Evolutionary conservation across 2,113 vertebrate species (phyloP), one percentile per base, ranked within the genome.

Genomic region (Athene cunicularia): DNA sequence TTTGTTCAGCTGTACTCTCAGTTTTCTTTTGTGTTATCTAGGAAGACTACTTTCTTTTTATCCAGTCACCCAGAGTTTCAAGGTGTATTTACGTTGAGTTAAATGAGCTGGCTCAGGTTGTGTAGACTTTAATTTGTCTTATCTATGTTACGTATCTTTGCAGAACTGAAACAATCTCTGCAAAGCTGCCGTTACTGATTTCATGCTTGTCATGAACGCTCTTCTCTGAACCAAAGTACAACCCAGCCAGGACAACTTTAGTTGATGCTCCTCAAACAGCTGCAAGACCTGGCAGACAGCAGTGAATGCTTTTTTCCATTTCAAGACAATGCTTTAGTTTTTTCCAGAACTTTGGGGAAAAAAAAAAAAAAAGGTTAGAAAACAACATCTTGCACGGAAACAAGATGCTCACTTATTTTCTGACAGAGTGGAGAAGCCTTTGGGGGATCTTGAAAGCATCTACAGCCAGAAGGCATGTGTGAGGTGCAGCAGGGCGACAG

Each of bases 381-480:
- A 52, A 60, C 70, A 93, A 33, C 63, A 73, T 81, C 60, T 88
- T 81, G 52, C 21, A 49, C n/a, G 66, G 89, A 74, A 95, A 70
- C 80, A 86, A 89, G 86, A 88, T 50, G 74, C 79, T 96, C 49
- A 4, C 64, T 93, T 56, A 21, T 96, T 90, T 96, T 56, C 88
- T 96, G 90, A 62, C 92, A 86, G 95, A 75, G 90, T 6, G 45
- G 50, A 47, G 75, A 91, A 80, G 71, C 90, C 80, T 95, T 93
- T 94, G 84, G 95, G 95, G 88, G 74, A 95, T 93, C n/a, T 66
- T 97, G 95, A 88, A 86, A 97, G 90, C 93, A 18, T 92, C 91
- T 75, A 27, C 86, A 93, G 96, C 91, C 62, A 16, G 92, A 55
- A 94, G 91, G 94, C 91, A 80, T 77, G 39, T 49, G 91, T 32